These are phyloP conservation scores for Cassiopea xamachana DNA, from an alignment of 30 jellyfish, hydroid and myxozoan species.

Conservation along the genomic window DNA sequence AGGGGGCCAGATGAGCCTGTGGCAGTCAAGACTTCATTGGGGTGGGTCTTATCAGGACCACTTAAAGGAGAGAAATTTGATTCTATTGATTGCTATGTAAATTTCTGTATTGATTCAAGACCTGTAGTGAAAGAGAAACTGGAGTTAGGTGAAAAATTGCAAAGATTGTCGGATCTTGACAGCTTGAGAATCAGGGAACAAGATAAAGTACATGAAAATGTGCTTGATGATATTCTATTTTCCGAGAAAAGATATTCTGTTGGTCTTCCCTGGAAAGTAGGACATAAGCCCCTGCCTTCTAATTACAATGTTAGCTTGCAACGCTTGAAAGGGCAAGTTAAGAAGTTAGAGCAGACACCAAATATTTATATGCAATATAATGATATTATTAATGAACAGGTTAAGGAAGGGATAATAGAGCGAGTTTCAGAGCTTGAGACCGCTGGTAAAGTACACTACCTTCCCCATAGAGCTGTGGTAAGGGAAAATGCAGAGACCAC, in stretches of 20 bases:
- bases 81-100: slow-evolving; percentile 1
- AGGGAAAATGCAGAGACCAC: slow-evolving; percentile 65
- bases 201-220: slow-evolving; percentile 45
- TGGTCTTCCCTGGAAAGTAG: slow-evolving; percentile 73
- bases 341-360: slow-evolving; percentile 53
- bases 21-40: slow-evolving; percentile 62
- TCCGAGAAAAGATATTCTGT: slow-evolving; percentile 66
- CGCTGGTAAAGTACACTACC: slow-evolving; percentile 23
- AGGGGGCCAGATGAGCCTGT: slow-evolving; percentile 71
- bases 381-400: slow-evolving; percentile 49
- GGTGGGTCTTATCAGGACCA: slow-evolving; percentile 65
- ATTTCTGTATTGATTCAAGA: slow-evolving; percentile 19
- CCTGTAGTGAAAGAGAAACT: not conserved
- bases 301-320: slow-evolving; percentile 16
- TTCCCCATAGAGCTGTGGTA: slow-evolving; percentile 63
- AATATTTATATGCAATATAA: slow-evolving; percentile 38
- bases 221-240: slow-evolving; percentile 46
- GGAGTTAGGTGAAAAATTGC: slow-evolving; percentile 12
- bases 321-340: slow-evolving; percentile 55
- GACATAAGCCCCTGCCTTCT: slow-evolving; percentile 65
- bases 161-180: slow-evolving; percentile 61
- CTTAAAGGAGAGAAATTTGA: slow-evolving; percentile 42
- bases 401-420: slow-evolving; percentile 51
- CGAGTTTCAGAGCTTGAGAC: slow-evolving; percentile 58
- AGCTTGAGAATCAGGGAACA: slow-evolving; percentile 54